phyloP scores from a whole-genome alignment of 2,113 vertebrate genomes.

The Telmatochromis sp. region DNA sequence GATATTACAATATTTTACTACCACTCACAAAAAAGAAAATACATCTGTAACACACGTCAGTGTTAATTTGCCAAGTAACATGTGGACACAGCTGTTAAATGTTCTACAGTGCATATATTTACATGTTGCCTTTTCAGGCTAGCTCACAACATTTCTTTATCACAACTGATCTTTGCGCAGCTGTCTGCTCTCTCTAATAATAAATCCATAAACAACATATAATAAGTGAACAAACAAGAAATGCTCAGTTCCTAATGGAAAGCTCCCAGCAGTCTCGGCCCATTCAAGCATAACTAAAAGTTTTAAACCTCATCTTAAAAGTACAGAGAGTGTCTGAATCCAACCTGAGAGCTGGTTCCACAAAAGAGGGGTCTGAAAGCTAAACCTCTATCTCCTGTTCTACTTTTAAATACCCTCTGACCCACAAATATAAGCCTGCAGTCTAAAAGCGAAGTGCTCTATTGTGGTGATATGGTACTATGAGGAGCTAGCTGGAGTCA shows the following conservation, averaged over 20 bases:
- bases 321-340: not conserved
- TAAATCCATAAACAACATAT: not conserved
- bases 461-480: not conserved
- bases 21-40: not conserved
- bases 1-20: not conserved
- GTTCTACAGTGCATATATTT: not conserved
- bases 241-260: not conserved
- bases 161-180: not conserved
- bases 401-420: not conserved
- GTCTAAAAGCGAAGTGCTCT: not conserved
- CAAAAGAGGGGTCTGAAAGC: not conserved
- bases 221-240: not conserved
- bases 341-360: not conserved
- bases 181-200: not conserved
- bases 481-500: not conserved
- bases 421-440: not conserved
- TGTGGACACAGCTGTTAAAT: not conserved
- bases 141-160: not conserved
- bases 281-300: not conserved
- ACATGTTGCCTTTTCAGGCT: not conserved
- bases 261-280: not conserved
- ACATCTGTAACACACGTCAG: not conserved
- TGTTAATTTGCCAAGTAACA: not conserved
- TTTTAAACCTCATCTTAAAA: not conserved
- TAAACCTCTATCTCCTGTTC: not conserved